Conservation (phyloP, 1,140 invertebrate species). For the Drosophila triauraria region DNA sequence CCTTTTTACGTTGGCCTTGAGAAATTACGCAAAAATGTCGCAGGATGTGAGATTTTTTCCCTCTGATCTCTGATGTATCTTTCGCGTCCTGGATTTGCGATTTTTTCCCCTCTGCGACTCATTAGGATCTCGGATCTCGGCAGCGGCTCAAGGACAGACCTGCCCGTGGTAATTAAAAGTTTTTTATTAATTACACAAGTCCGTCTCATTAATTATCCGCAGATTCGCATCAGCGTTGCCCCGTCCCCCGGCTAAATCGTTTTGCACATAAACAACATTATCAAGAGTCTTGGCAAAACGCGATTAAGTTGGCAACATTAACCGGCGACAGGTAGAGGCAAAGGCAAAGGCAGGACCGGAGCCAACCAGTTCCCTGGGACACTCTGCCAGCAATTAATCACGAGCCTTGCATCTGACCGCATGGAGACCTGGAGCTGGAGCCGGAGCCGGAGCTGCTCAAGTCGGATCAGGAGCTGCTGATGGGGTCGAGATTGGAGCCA, state of each 20-base stretch:
- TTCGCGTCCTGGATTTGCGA: constrained; percentile 31
- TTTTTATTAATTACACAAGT: constrained; percentile 73
- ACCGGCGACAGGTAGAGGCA: constrained; percentile 58
- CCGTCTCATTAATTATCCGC: constrained; percentile 70
- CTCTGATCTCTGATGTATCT: constrained; percentile 18
- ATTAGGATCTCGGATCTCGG: constrained; percentile 65
- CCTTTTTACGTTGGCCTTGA: constrained; percentile 66
- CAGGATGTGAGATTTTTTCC: constrained; percentile 48
- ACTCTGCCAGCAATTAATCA: constrained; percentile 59
- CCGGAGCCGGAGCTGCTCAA: constrained; percentile 9
- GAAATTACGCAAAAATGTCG: constrained; percentile 74
- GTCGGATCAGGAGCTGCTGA: constrained; percentile 44
- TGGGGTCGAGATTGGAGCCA: constrained; percentile 38
- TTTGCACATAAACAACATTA: constrained; percentile 81
- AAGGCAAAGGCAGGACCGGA: neutral
- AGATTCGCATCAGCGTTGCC: constrained; percentile 11
- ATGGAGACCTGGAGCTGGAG: constrained; percentile 18
- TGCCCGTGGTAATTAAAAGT: constrained; percentile 70
- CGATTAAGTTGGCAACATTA: constrained; percentile 82
- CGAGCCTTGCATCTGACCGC: constrained; percentile 49
- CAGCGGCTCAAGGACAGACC: constrained; percentile 55
- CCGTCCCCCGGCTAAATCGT: constrained; percentile 56
- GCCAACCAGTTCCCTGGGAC: constrained; percentile 43
- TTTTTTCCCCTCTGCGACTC: constrained; percentile 53
- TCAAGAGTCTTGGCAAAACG: constrained; percentile 73